Conservation (phyloP, 2,797 vertebrate species). For the Scomberomorus guttatus region DNA sequence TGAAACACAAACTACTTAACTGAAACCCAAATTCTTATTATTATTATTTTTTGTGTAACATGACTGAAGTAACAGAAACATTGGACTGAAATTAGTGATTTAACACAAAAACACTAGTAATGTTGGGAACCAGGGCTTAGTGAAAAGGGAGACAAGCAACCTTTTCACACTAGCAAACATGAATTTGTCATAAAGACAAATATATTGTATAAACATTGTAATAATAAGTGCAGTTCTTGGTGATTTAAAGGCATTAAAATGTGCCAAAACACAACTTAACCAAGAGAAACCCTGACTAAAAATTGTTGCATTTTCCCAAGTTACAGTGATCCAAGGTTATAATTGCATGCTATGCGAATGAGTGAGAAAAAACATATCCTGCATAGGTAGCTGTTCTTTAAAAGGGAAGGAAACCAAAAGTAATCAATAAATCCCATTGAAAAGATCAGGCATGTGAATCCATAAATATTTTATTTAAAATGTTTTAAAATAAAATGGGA, state of each 20-base stretch:
- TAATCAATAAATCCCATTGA: background rate
- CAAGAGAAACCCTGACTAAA: background rate
- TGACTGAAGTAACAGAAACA: too few relatives aligned
- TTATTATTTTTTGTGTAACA: background rate
- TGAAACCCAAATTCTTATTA: too few relatives aligned
- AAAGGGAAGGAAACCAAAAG: background rate
- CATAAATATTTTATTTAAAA: slow-evolving; percentile 72
- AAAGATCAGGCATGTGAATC: background rate
- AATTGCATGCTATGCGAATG: background rate
- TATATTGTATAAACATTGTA: background rate
- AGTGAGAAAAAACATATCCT: background rate
- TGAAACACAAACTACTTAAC: too few relatives aligned
- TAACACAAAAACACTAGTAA: background rate
- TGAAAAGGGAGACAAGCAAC: too few relatives aligned
- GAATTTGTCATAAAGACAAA: background rate
- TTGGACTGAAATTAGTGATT: too few relatives aligned
- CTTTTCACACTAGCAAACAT: background rate
- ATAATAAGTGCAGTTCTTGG: background rate
- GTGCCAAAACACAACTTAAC: background rate
- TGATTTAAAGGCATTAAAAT: background rate
- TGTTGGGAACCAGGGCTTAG: background rate
- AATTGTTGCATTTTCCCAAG: background rate
- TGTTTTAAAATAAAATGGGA: slow-evolving; percentile 36
- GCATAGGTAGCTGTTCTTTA: background rate
- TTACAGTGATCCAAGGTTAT: background rate